phyloP scores from a whole-genome alignment of 2,797 vertebrate species.

The Amniataba percoides region DNA sequence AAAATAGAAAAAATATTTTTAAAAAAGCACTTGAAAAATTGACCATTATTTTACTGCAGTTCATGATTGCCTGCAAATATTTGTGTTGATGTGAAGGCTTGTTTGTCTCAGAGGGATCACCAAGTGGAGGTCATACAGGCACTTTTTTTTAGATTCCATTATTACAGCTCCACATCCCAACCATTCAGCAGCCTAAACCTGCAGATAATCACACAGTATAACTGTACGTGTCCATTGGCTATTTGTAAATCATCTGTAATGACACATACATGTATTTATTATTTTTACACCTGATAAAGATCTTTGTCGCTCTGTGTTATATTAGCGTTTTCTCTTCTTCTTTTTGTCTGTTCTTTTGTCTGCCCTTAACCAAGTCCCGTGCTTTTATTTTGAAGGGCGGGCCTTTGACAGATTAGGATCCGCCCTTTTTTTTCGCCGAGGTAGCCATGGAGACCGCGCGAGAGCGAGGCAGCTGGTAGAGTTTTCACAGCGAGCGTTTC shows the following conservation, averaged over 20 bases:
- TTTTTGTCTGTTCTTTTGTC: slow-evolving; percentile 55
- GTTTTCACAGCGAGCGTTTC: slow-evolving; percentile 76
- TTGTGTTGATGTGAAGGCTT: not conserved
- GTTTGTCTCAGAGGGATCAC: not conserved
- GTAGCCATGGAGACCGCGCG: slow-evolving; percentile 85
- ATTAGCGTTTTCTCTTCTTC: not conserved
- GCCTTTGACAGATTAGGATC: slow-evolving; percentile 46
- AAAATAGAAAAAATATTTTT: too few species aligned
- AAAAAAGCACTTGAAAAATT: too few species aligned
- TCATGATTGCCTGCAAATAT: not conserved
- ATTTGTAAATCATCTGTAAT: not conserved
- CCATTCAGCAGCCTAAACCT: not conserved
- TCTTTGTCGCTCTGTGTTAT: not conserved
- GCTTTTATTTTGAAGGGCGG: slow-evolving; percentile 71
- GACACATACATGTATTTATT: not conserved
- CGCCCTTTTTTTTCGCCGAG: slow-evolving; percentile 63
- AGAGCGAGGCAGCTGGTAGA: slow-evolving; percentile 81
- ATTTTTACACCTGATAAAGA: not conserved
- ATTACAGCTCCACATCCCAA: not conserved
- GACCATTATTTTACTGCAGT: not conserved
- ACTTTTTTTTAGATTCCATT: not conserved
- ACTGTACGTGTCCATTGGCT: not conserved
- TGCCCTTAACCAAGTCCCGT: not conserved
- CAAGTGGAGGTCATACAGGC: not conserved
- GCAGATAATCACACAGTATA: not conserved